These are phyloP conservation scores for Rotaria sp. DNA, from an alignment of 2,888 invertebrate species.

Conservation along the genomic window DNA sequence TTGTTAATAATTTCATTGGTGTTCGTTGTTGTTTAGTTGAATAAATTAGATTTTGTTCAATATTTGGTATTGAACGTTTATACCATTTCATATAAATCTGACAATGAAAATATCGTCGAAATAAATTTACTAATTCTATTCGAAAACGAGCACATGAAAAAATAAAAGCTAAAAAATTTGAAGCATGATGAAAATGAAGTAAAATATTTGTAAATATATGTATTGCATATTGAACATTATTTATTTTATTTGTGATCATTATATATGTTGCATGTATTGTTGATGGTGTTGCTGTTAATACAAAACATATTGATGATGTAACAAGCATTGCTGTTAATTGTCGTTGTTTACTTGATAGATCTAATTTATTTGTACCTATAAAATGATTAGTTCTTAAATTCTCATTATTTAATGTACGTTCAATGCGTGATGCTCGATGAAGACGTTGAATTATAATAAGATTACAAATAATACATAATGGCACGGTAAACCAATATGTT, in stretches of 20 bases:
- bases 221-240: constrained; percentile 4
- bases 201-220: constrained; percentile 19
- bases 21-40: neutral
- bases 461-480: neutral
- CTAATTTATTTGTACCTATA: neutral
- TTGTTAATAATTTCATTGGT: neutral
- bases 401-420: neutral
- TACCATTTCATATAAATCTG: neutral
- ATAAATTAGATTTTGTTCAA: neutral
- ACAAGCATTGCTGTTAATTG: neutral
- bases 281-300: constrained; percentile 11
- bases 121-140: neutral
- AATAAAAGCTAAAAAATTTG: neutral
- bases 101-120: neutral
- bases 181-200: constrained; percentile 21
- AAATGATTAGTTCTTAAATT: too few species aligned
- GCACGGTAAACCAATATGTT: constrained; percentile 17
- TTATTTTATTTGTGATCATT: neutral
- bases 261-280: neutral
- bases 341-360: constrained; percentile 9
- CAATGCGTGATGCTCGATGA: neutral
- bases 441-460: neutral
- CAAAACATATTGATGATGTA: neutral
- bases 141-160: constrained; percentile 20
- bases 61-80: neutral